Evolutionary conservation across 2,113 vertebrate genomes (phyloP).

Genomic region (Spea multiplicata): DNA sequence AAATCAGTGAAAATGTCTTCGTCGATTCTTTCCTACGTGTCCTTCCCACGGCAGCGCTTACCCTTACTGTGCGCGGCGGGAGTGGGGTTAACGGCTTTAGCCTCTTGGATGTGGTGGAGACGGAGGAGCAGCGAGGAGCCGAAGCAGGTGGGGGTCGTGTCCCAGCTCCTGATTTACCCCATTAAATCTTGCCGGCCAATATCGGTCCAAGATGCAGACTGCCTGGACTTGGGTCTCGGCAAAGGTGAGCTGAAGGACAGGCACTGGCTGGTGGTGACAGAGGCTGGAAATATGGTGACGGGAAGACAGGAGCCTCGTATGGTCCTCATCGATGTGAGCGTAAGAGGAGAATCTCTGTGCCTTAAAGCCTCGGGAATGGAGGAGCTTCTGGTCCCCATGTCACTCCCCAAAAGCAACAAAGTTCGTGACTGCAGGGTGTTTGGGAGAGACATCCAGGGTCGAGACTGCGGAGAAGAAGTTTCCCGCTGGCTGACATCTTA

Average conservation of each 20-base stretch:
- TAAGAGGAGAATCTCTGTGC: constrained; percentile 55
- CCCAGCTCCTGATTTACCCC: constrained; percentile 78
- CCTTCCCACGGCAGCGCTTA: constrained; percentile 23
- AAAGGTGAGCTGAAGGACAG: constrained; percentile 80
- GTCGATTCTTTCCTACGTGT: neutral
- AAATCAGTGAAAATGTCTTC: neutral
- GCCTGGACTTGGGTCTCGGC: constrained; percentile 70
- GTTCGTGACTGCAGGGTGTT: constrained; percentile 76
- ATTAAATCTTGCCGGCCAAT: constrained; percentile 83
- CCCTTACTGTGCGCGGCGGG: constrained; percentile 53
- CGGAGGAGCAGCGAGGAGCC: constrained; percentile 45
- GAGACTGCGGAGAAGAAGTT: constrained; percentile 81
- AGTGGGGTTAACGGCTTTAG: constrained; percentile 51
- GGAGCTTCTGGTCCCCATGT: constrained; percentile 64
- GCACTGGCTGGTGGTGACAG: constrained; percentile 84
- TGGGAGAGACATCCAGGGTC: constrained; percentile 73
- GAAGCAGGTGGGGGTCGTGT: constrained; percentile 75
- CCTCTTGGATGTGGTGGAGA: constrained; percentile 53
- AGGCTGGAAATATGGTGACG: constrained; percentile 84
- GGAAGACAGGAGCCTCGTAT: constrained; percentile 83
- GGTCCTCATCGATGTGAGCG: constrained; percentile 71
- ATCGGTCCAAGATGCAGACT: constrained; percentile 68
- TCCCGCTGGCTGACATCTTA: constrained; percentile 82
- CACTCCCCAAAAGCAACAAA: constrained; percentile 59
- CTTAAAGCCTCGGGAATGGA: constrained; percentile 77